Percentiles rank a stretch among this genome's conserved stretches.
Conservation (phyloP, 2,888 invertebrate species). For the Spodoptera littoralis region DNA sequence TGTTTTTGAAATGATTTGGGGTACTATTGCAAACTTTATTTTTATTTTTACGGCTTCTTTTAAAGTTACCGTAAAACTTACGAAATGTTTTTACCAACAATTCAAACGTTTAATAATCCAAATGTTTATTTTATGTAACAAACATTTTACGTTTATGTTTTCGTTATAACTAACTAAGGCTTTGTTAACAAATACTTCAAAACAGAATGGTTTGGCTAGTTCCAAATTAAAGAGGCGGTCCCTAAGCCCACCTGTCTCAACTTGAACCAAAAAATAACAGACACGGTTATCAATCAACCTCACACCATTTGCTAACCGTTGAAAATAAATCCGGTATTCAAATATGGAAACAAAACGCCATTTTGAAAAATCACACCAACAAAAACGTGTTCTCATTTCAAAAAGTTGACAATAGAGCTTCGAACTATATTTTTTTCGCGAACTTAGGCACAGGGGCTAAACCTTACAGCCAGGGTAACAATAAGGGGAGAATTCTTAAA, state of each 20-base stretch:
- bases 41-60: too few relatives aligned
- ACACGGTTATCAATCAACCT: constrained; percentile 42
- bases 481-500: constrained; percentile 63
- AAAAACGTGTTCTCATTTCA: constrained; percentile 71
- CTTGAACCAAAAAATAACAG: constrained; percentile 12
- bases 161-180: too few relatives aligned
- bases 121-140: too few relatives aligned
- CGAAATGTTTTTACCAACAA: too few relatives aligned
- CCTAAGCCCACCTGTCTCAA: constrained; percentile 20
- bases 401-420: constrained; percentile 70
- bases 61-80: too few relatives aligned
- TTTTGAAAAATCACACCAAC: constrained; percentile 67
- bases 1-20: background rate
- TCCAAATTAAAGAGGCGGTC: background rate
- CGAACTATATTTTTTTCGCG: constrained; percentile 73
- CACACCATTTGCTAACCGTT: constrained; percentile 56
- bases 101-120: too few relatives aligned
- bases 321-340: constrained; percentile 65
- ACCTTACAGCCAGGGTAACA: constrained; percentile 68
- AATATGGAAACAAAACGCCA: constrained; percentile 60
- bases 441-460: constrained; percentile 72
- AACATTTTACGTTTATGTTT: too few relatives aligned
- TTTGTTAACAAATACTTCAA: too few relatives aligned
- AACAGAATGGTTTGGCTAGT: background rate
- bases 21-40: background rate